Conservation (phyloP, 2,797 vertebrate species). For the Cottoperca gobio region DNA sequence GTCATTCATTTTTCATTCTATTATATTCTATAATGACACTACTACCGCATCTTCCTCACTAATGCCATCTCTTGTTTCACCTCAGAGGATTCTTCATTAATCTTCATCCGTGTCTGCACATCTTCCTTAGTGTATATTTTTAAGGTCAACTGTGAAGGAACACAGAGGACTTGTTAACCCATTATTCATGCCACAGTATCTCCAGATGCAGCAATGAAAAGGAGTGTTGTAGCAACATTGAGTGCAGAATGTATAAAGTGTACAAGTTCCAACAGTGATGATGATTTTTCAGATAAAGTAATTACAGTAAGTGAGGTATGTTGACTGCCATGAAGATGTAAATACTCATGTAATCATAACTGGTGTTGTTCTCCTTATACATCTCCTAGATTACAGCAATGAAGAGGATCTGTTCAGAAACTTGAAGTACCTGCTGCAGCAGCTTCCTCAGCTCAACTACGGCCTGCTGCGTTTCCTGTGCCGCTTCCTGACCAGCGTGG, state of each 20-base stretch:
- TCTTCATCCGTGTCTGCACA: constrained; percentile 15
- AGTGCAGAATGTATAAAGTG: background rate
- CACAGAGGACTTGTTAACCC: constrained; percentile 1
- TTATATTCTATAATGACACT: background rate
- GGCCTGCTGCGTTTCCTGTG: constrained; percentile 96
- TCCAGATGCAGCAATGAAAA: constrained; percentile 12
- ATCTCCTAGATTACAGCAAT: constrained; percentile 90
- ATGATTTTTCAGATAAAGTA: background rate
- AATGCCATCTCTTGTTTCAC: background rate
- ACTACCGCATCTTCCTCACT: background rate
- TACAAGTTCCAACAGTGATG: background rate
- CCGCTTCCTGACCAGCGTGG: constrained; percentile 95
- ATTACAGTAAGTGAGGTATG: background rate
- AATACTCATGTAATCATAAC: constrained; percentile 4
- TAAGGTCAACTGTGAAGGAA: constrained; percentile 13
- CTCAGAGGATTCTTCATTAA: background rate
- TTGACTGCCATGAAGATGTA: background rate
- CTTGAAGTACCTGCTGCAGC: constrained; percentile 96
- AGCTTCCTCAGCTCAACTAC: constrained; percentile 97
- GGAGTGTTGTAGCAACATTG: background rate
- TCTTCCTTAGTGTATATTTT: constrained; percentile 5
- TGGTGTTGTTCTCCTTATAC: background rate
- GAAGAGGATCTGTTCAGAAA: constrained; percentile 96
- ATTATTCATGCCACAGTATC: constrained; percentile 7
- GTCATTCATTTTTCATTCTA: constrained; percentile 9